phyloP scores from a whole-genome alignment of 1,140 invertebrate species.

The Thaumatotibia leucotreta region DNA sequence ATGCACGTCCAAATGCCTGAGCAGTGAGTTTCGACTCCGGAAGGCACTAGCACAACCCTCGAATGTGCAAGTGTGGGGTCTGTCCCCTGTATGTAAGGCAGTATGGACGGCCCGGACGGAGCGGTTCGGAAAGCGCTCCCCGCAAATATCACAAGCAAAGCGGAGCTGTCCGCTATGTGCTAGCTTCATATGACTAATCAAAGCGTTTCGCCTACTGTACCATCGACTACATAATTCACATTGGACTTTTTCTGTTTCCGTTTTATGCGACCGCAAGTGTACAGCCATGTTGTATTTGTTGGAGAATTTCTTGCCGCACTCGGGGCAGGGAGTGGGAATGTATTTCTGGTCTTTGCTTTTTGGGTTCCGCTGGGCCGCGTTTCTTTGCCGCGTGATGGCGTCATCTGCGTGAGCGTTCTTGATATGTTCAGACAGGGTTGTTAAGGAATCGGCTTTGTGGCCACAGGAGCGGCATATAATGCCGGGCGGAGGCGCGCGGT shows the following conservation, averaged over 20 bases:
- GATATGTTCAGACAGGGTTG: constrained; percentile 38
- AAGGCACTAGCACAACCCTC: constrained; percentile 68
- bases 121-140: constrained; percentile 50
- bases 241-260: background rate
- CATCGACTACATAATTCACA: background rate
- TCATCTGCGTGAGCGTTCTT: constrained; percentile 25
- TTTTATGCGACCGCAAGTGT: background rate
- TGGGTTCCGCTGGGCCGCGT: constrained; percentile 15
- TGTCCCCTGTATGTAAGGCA: constrained; percentile 68
- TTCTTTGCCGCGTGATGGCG: background rate
- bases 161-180: constrained; percentile 44
- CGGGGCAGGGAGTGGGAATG: constrained; percentile 48
- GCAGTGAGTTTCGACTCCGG: constrained; percentile 49
- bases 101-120: constrained; percentile 50
- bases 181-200: constrained; percentile 37
- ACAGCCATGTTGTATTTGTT: constrained; percentile 8
- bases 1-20: constrained; percentile 51
- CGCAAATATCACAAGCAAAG: constrained; percentile 45
- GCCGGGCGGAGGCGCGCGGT: background rate
- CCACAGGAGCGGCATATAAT: constrained; percentile 42
- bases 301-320: constrained; percentile 33
- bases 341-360: constrained; percentile 38
- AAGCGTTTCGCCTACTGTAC: constrained; percentile 36
- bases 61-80: constrained; percentile 78
- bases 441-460: constrained; percentile 17